These are phyloP conservation scores for Drosophila sulfurigaster DNA, from an alignment of 1,140 invertebrate species.

Conservation along the genomic window DNA sequence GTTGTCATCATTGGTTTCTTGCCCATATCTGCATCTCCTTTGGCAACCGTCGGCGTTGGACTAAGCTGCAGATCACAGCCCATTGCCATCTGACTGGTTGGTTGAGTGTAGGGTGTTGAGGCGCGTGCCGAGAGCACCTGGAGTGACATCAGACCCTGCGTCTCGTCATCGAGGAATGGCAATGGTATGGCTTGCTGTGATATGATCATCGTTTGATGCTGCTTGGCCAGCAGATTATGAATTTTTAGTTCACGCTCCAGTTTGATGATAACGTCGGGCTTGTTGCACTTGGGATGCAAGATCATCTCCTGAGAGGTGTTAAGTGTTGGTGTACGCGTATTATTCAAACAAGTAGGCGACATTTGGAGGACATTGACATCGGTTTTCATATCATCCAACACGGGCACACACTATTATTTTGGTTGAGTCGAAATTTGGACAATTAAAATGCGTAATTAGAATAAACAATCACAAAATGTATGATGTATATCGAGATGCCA, in stretches of 20 bases:
- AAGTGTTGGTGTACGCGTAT: constrained; percentile 19
- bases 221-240: constrained; percentile 49
- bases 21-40: neutral
- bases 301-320: constrained; percentile 43
- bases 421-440: neutral
- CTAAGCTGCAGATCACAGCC: constrained; percentile 74
- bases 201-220: constrained; percentile 30
- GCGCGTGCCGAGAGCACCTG: constrained; percentile 76
- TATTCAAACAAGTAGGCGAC: constrained; percentile 25
- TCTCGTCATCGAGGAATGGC: constrained; percentile 58
- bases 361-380: constrained; percentile 23
- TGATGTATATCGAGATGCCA: neutral
- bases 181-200: constrained; percentile 70
- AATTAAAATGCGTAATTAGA: constrained; percentile 22
- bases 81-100: constrained; percentile 53
- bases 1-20: constrained; percentile 1
- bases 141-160: constrained; percentile 48
- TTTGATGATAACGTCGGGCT: constrained; percentile 47
- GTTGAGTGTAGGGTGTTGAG: constrained; percentile 74
- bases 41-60: constrained; percentile 26
- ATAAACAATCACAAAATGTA: constrained; percentile 16
- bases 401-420: constrained; percentile 21
- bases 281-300: constrained; percentile 60
- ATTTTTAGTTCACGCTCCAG: constrained; percentile 59
- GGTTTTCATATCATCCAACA: constrained; percentile 29